Evolutionary conservation across 2,888 invertebrate species (phyloP), one percentile per base, ranked within the genome.

Genomic region (Eurois occulta): DNA sequence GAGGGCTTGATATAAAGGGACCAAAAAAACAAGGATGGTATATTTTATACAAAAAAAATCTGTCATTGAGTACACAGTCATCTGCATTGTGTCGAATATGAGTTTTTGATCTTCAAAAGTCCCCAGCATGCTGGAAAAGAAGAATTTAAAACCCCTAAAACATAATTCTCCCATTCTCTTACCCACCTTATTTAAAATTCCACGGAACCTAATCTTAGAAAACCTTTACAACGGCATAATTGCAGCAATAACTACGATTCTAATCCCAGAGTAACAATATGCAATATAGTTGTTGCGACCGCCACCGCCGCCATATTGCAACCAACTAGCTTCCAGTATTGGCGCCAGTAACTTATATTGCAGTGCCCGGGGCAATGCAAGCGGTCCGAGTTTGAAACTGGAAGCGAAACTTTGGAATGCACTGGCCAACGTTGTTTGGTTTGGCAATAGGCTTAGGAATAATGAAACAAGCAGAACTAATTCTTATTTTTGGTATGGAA

Each of bases 261-360:
- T 75, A 84, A 65, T 74, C 72, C 67, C 81, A 38, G 52, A 13
- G 38, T 28, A 74, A 64, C 69, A 82, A 83, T 80, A 78, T 78
- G 81, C 87, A 81, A 81, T 83, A 79, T 80, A 80, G 80, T 86
- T 78, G 84, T 78, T 83, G 85, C 43, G 28, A 70, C 77, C 64
- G 32, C 67, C 6, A 38, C 32, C 58, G 38, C 18, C 41, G 65
- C 76, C 70, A 75, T 73, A 82, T 79, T 86, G 71, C 79, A 3
- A 46, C 60, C 75, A 66, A 72, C 86, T 86, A 66, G 77, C 83
- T 58, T 13, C 80, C 48, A 79, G 86, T 90, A 89, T 91, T 87
- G 89, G 89, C 73, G 83, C 78, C 86, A 80, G 89, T 91, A 91
- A 91, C 91, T 91, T 91, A 91, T 91, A 91, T 91, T 91, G 87